Evolutionary conservation across 2,888 invertebrate species (phyloP).

Genomic region (Entomobrya proxima): DNA sequence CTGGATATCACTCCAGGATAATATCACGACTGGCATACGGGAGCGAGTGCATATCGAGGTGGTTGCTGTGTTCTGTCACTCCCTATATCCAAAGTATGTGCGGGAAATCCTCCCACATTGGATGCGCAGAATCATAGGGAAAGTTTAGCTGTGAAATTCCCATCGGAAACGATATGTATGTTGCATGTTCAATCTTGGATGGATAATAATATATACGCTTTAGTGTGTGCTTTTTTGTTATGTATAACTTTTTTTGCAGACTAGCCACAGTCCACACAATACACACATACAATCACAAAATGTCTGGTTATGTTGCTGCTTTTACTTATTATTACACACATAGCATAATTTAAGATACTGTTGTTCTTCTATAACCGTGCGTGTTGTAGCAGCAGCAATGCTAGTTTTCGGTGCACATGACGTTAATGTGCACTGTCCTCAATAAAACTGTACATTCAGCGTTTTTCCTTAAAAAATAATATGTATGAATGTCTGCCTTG

Average conservation of each 20-base stretch:
- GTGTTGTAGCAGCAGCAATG: background rate
- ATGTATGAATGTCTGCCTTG: background rate
- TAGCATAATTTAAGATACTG: background rate
- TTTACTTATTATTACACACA: background rate
- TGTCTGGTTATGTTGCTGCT: too few species aligned
- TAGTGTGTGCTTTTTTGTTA: background rate
- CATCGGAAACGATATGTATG: slow-evolving; percentile 42
- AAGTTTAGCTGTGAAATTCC: slow-evolving; percentile 51
- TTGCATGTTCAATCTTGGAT: background rate
- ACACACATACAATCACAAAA: background rate
- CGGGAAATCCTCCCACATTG: slow-evolving; percentile 67
- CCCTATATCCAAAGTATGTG: slow-evolving; percentile 66
- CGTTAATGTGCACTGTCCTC: slow-evolving; percentile 47
- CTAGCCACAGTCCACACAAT: background rate
- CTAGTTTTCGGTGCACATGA: slow-evolving; percentile 6
- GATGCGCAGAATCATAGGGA: slow-evolving; percentile 65
- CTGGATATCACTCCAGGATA: slow-evolving; percentile 13
- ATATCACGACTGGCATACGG: background rate
- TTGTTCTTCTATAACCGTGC: background rate
- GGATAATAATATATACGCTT: background rate
- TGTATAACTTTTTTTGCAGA: background rate
- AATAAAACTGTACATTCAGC: slow-evolving; percentile 39
- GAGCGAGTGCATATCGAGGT: slow-evolving; percentile 35
- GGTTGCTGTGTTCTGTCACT: slow-evolving; percentile 60
- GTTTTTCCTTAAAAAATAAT: slow-evolving; percentile 22